These are phyloP conservation scores for Tipula unca DNA, from an alignment of 2,888 invertebrate genomes.

Conservation along the genomic window DNA sequence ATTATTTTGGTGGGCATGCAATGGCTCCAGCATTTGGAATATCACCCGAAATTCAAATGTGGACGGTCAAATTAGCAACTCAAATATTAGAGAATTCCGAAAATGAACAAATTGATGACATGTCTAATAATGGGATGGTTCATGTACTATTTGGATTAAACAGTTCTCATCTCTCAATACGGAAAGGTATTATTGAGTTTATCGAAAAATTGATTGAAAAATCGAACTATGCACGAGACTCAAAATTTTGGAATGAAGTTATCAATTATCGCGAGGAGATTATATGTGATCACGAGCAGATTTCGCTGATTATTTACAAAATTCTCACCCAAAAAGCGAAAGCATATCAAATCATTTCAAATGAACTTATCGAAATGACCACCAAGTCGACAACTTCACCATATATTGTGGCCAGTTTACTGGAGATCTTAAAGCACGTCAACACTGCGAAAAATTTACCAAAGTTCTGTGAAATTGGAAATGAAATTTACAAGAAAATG, in stretches of 20 bases:
- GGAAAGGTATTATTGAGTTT: slow-evolving; percentile 42
- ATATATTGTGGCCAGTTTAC: slow-evolving; percentile 44
- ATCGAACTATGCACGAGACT: not conserved
- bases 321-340: slow-evolving; percentile 45
- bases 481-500: slow-evolving; percentile 28
- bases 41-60: slow-evolving; percentile 45
- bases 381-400: slow-evolving; percentile 41
- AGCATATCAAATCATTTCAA: slow-evolving; percentile 33
- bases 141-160: slow-evolving; percentile 46
- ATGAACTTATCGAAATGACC: slow-evolving; percentile 32
- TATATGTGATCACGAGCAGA: slow-evolving; percentile 56
- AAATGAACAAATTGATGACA: slow-evolving; percentile 20
- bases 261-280: slow-evolving; percentile 46
- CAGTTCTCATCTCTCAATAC: slow-evolving; percentile 47
- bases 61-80: slow-evolving; percentile 41
- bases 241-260: slow-evolving; percentile 31
- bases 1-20: not conserved
- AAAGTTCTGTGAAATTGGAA: slow-evolving; percentile 35
- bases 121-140: slow-evolving; percentile 27
- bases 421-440: slow-evolving; percentile 43
- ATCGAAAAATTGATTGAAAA: not conserved
- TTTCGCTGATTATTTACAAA: slow-evolving; percentile 53
- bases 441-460: slow-evolving; percentile 44
- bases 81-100: slow-evolving; percentile 27
- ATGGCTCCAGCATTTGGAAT: slow-evolving; percentile 28